Evolutionary conservation across 2,888 invertebrate genomes (phyloP), one percentile per base, ranked within the genome.

Genomic region (Hydrotaea diabolus): DNA sequence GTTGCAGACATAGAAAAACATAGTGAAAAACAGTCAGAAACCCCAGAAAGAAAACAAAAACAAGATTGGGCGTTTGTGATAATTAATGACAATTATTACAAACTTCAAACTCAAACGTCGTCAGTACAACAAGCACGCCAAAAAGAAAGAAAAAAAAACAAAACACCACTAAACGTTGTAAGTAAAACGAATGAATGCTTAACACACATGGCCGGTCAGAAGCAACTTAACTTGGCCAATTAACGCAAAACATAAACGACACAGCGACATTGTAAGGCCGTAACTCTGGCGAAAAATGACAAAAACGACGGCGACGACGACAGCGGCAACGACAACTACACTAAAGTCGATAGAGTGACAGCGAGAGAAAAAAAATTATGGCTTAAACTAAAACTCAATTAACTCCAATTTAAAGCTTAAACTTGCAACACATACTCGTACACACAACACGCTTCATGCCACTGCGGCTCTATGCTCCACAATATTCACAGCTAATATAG

Each of bases 61-160:
- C 85, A 85, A 82, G 90, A 91, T 91, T 89, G 90, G 90, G 89
- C 90, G 90, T 89, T 88, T 88, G 90, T 86, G 90, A 90, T 90
- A 90, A 90, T 90, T 91, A 87, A 88, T 87, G 87, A 86, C 87
- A 87, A 87, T 88, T 88, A 87, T 87, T 87, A 87, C 77, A 83
- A 85, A 77, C 77, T 83, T 83, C 80, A 80, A 80, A 77, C 77
- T 80, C 57, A 82, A 85, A 72, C 36, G 57, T 57, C 72, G 43
- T 26, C 66, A 73, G 13, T 11, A 80, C 43, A 59, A 31, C 49
- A 77, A 39, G 39, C 39, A 8, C 9, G 46, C 19, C 23, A 31
- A 21, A 72, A 57, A 26, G 19, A 43, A 62, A 74, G 26, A 74
- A 43, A 76, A 76, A 66, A 69, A 46, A 23, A n/a, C 46, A n/a